phyloP scores from a whole-genome alignment of 2,888 invertebrate genomes.

The Eristalis intricaria region DNA sequence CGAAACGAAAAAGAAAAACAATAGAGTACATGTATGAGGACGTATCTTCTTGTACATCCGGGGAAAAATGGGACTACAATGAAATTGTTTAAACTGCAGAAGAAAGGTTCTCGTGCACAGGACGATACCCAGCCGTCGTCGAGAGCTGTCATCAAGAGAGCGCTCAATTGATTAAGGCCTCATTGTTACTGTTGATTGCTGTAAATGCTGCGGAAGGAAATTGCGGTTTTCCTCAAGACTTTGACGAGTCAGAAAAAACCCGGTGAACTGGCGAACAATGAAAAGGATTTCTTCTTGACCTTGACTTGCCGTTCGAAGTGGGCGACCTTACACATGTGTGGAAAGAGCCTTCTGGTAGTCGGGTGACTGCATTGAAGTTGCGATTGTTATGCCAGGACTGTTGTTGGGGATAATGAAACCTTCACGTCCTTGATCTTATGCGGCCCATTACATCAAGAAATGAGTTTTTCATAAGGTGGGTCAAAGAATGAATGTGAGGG shows the following conservation, averaged over 20 bases:
- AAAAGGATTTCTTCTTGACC: not conserved
- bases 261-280: not conserved
- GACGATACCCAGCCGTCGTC: not conserved
- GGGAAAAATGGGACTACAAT: not conserved
- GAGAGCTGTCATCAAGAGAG: conserved; percentile 8
- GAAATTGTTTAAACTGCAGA: not conserved
- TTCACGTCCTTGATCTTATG: too few species aligned
- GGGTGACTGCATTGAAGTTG: too few species aligned
- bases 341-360: too few species aligned
- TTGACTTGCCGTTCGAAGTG: not conserved
- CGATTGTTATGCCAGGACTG: too few species aligned
- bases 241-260: not conserved
- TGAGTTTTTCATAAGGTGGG: too few species aligned
- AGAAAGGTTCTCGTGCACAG: not conserved
- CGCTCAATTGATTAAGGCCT: conserved; percentile 23
- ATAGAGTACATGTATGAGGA: conserved; percentile 1
- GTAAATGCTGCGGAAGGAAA: conserved; percentile 9
- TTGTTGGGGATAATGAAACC: too few species aligned
- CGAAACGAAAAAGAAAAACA: conserved; percentile 18
- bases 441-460: too few species aligned
- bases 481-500: too few species aligned
- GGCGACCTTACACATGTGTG: too few species aligned
- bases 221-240: not conserved
- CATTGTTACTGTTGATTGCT: conserved; percentile 20
- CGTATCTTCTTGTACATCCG: conserved; percentile 1